Base-by-base conservation (phyloP, 2,797 vertebrate species). In the Coregonus sp. region DNA sequence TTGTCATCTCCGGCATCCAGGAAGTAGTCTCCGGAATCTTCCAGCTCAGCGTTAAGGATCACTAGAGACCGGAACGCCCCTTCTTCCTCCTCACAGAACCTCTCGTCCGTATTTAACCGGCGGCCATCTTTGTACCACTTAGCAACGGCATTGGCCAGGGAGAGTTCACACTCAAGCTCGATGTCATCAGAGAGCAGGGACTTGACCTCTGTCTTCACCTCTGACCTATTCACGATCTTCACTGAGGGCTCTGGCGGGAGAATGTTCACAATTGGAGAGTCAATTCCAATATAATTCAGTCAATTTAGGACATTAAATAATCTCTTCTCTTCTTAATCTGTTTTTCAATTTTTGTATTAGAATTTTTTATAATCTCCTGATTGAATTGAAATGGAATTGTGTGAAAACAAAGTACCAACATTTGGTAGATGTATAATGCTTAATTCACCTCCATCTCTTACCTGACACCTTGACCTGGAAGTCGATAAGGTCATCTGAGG, bases 61-160 rank as follows among this genome's bases (percentile, higher is more conserved):
- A 96, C 87, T 1, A 99, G 92, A 0, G 95, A 95, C 70, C 95
- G 95, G 78, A 94, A 94, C 0, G 87, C 73, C 3, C 96, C 96
- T 0, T 97, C 95, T 80, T 97, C 96, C 82, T 98, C 96, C 90
- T 97, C 91, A 63, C 91, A 95, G 78, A 96, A 94, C 9, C 79
- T 94, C 75, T 95, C 96, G 0, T 94, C 94, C 63, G 89, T 96
- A n/a, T 92, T 90, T 77, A 99, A 78, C 12, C 94, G 95, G 82
- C 94, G 90, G 74, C 95, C 94, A 0, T 97, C 91, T 86, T 98
- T 99, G 92, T 96, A 97, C 97, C 98, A 99, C 77, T 95, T 96
- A 80, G 95, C 89, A 0, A 91, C 83, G 2, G 81, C 93, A 0
- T 92, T 93, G n/a, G 91, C 80, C 0, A 94, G 89, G 0, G 97